Base-by-base conservation (phyloP, 2,113 vertebrate species). In the Galemys pyrenaicus region DNA sequence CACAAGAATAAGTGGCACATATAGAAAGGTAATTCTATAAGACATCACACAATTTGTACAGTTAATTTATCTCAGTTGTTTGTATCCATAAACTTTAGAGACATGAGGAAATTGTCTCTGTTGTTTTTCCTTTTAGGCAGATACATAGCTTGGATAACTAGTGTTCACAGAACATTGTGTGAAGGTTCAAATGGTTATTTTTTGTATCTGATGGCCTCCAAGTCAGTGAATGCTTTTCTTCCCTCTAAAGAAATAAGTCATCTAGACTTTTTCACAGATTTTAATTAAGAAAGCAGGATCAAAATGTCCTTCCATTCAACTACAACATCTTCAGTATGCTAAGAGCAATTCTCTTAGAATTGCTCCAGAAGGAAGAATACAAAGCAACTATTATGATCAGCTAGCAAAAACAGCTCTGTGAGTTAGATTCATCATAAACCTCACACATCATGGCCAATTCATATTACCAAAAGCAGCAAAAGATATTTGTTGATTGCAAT, bases 401-500 rank as follows among this genome's bases (percentile, higher is more conserved):
- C 3, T 85, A 26, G 74, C 62, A 87, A 78, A 91, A 89, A n/a
- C 79, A 91, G 73, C 87, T 65, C 79, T 71, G 13, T 37, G 10
- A 3, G 65, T 54, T 54, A 46, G 80, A 58, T 13, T 56, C 32
- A 73, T 35, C 49, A 46, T 87, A 84, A 78, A 64, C 26, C 13
- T 79, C 64, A 68, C 26, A 49, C 37, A 89, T 35, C 41, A 71
- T 22, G 17, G 5, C 19, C 74, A 82, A 44, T 51, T 37, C 0
- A 81, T 73, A 78, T 88, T 77, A 91, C 56, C 35, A 91, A 92
- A 75, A 71, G 60, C 20, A 78, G 10, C 26, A 91, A 87, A 73
- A 22, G 19, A 73, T 78, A 68, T 62, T 74, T 65, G 82, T 35
- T 91, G 91, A n/a, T n/a, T n/a, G 16, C 46, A 37, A 46, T 64